phyloP scores from a whole-genome alignment of 2,888 invertebrate genomes.

The Apoda limacodes region DNA sequence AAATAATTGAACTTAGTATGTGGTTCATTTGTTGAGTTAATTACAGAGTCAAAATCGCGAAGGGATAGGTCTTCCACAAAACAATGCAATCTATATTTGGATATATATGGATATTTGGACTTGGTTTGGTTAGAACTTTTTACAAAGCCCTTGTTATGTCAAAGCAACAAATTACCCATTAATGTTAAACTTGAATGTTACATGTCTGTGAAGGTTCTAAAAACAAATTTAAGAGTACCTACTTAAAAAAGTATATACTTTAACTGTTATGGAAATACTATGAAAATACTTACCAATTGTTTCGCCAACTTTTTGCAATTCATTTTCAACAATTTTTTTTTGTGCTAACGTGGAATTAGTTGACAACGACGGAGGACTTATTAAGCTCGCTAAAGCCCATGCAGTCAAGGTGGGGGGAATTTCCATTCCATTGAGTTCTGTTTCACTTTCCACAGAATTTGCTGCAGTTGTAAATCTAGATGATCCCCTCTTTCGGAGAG shows the following conservation, averaged over 20 bases:
- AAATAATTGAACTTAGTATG: no score
- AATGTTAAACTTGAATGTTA: no score
- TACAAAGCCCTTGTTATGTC: no score
- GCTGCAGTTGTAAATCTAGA: slow-evolving; percentile 48
- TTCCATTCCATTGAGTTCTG: slow-evolving; percentile 40
- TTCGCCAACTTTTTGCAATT: slow-evolving; percentile 55
- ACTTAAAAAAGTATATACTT: neutral
- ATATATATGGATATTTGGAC: no score
- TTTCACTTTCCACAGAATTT: slow-evolving; percentile 31
- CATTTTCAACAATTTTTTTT: slow-evolving; percentile 50
- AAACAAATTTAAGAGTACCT: neutral
- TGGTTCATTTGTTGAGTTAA: no score
- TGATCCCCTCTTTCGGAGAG: slow-evolving; percentile 62
- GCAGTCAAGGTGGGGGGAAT: slow-evolving; percentile 63
- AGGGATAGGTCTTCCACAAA: no score
- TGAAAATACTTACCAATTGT: slow-evolving; percentile 38
- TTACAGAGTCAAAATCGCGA: no score
- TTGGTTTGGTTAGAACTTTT: no score
- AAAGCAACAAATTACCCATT: no score
- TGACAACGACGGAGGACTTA: slow-evolving; percentile 42
- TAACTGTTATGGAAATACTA: neutral
- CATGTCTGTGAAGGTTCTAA: no score
- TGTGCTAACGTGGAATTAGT: slow-evolving; percentile 34
- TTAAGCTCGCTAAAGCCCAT: slow-evolving; percentile 62
- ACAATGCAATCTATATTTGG: no score